These are phyloP conservation scores for Pelobates fuscus DNA, from an alignment of 2,113 vertebrate species.

Conservation along the genomic window DNA sequence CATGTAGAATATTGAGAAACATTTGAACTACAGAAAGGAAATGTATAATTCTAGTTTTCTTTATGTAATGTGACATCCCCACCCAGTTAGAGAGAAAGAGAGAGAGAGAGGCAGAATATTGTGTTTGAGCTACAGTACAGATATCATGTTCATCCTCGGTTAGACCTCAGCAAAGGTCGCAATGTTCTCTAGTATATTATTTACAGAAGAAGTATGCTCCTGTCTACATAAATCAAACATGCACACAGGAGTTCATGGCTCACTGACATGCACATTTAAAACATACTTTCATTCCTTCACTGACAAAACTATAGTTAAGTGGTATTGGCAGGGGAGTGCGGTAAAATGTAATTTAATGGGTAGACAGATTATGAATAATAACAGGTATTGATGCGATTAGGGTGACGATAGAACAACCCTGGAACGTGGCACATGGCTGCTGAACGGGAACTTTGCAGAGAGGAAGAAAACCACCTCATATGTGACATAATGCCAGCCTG, in stretches of 20 bases:
- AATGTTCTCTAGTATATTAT: constrained; percentile 32
- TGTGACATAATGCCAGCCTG: too few species aligned
- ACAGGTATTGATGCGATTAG: too few species aligned
- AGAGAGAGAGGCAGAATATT: not conserved
- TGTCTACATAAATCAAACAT: constrained; percentile 32
- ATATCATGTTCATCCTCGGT: constrained; percentile 4
- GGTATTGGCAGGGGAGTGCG: too few species aligned
- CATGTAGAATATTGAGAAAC: too few species aligned
- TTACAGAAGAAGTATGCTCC: constrained; percentile 12
- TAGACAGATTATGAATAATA: too few species aligned
- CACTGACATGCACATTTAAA: not conserved
- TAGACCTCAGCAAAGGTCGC: constrained; percentile 42
- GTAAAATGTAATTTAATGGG: too few species aligned
- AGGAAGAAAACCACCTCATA: too few species aligned
- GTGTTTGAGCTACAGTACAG: not conserved
- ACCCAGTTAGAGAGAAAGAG: not conserved
- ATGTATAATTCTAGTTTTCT: too few species aligned
- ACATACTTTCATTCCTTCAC: not conserved
- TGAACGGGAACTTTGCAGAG: too few species aligned
- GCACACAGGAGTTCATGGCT: not conserved
- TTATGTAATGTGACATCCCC: not conserved
- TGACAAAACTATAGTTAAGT: not conserved
- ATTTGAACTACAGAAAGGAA: too few species aligned
- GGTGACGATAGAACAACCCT: too few species aligned
- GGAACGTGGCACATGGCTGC: too few species aligned